phyloP scores from a whole-genome alignment of 2,888 invertebrate genomes.

The Erebia epiphron region DNA sequence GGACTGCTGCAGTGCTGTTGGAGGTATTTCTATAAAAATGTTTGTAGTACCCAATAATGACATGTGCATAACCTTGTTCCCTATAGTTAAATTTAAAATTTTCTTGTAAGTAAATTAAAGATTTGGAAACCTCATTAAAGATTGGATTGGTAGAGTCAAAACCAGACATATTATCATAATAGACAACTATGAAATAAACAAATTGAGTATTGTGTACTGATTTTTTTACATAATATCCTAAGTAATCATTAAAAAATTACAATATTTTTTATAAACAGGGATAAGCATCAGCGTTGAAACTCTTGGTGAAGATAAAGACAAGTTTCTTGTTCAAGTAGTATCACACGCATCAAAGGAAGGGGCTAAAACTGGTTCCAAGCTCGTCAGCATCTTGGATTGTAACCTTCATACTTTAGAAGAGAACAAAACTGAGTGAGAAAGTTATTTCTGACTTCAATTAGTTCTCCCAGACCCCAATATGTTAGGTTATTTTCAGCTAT shows the following conservation, averaged over 20 bases:
- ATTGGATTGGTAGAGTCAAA: no score
- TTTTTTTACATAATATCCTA: no score
- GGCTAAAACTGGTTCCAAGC: slow-evolving; percentile 81
- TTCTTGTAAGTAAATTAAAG: no score
- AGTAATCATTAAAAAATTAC: not conserved
- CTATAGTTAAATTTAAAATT: no score
- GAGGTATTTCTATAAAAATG: slow-evolving; percentile 54
- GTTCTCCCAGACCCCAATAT: not conserved
- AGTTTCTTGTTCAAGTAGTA: slow-evolving; percentile 84
- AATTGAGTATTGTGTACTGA: no score
- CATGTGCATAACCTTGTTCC: no score
- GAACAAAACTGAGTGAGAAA: slow-evolving; percentile 81
- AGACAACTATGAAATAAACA: no score
- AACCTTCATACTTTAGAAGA: slow-evolving; percentile 86
- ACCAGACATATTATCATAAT: no score
- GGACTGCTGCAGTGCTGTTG: slow-evolving; percentile 76
- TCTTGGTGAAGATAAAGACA: slow-evolving; percentile 72
- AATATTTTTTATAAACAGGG: slow-evolving; percentile 48
- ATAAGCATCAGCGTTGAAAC: slow-evolving; percentile 72
- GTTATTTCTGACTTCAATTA: not conserved
- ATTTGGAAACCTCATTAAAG: no score
- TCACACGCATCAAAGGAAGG: slow-evolving; percentile 83
- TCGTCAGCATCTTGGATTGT: slow-evolving; percentile 83
- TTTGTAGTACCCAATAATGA: no score
- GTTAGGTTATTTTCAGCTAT: not conserved